Evolutionary conservation across 1,140 invertebrate species (phyloP), one percentile per base, ranked within the genome.

Genomic region (Macrocentrus cingulum): DNA sequence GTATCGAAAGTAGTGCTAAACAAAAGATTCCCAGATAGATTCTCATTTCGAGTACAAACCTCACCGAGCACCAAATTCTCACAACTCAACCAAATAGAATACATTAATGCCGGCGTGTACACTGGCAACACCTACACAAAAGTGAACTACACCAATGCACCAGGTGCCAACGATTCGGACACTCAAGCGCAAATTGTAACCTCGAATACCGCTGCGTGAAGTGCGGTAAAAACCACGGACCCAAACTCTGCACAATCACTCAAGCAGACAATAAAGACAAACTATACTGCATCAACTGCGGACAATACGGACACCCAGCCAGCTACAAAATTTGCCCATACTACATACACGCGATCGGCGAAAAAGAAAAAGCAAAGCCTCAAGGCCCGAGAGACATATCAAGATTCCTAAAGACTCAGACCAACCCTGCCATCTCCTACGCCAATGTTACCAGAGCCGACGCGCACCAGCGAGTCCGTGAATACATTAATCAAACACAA

Each of bases 251-350:
- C 16, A 23, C 23, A 13, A 19, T 60, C 1, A 22, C 1, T 1
- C 8, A 1, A 15, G 45, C 9, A 4, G 7, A 7, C 7, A 18
- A 15, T 1, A 60, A 56, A 53, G 11, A 44, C 22, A 2, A 6
- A 8, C 18, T 63, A 3, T 46, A 54, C 8, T 62, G 59, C 16
- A 49, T 52, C 0, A 62, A 60, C 22, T 64, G 60, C 22, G 16
- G 36, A 2, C 7, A 51, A 29, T 19, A 16, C 1, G 59, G 60
- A 9, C 65, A 64, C 50, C 62, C 62, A 0, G 64, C 64, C 0
- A 58, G 32, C 0, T 63, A 58, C 25, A 48, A n/a, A 32, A 60
- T 53, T 0, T 64, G 63, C n/a, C 20, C 41, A 20, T 52, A 11
- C 25, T 13, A 34, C 13, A 46, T 46, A 50, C 13, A 42, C 9